Evolutionary conservation across 2,888 invertebrate species (phyloP).

Genomic region (Chalcosyrphus nemorum): DNA sequence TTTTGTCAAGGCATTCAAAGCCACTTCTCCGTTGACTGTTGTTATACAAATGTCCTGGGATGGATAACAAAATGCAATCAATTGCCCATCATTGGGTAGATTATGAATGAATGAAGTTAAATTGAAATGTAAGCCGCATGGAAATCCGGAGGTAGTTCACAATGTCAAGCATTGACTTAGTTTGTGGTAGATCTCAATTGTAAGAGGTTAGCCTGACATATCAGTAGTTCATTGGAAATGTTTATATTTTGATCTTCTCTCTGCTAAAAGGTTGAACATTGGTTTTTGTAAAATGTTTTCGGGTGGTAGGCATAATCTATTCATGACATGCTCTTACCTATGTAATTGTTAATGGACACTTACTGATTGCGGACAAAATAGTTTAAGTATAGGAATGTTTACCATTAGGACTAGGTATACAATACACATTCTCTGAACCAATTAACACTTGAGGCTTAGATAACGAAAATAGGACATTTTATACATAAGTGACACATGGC

Average conservation of each 20-base stretch:
- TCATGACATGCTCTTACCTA: not conserved
- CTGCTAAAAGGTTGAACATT: no score
- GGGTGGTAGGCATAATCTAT: not conserved
- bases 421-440: no score
- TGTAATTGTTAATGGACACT: not conserved
- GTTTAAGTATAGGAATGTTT: no score
- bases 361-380: no score
- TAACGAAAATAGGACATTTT: no score
- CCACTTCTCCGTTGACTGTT: slow-evolving; percentile 45
- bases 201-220: not conserved
- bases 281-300: not conserved
- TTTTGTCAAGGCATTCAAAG: slow-evolving; percentile 49
- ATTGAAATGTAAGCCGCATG: slow-evolving; percentile 51
- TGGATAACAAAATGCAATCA: slow-evolving; percentile 65
- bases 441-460: no score
- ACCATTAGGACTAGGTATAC: no score
- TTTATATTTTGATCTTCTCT: not conserved
- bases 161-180: slow-evolving; percentile 4
- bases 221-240: slow-evolving; percentile 5
- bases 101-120: slow-evolving; percentile 58
- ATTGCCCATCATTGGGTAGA: slow-evolving; percentile 61
- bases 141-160: slow-evolving; percentile 34
- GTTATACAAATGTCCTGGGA: slow-evolving; percentile 54
- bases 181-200: not conserved
- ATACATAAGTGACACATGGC: no score